phyloP scores from a whole-genome alignment of 2,113 vertebrate genomes.

The Marmota flaviventris region DNA sequence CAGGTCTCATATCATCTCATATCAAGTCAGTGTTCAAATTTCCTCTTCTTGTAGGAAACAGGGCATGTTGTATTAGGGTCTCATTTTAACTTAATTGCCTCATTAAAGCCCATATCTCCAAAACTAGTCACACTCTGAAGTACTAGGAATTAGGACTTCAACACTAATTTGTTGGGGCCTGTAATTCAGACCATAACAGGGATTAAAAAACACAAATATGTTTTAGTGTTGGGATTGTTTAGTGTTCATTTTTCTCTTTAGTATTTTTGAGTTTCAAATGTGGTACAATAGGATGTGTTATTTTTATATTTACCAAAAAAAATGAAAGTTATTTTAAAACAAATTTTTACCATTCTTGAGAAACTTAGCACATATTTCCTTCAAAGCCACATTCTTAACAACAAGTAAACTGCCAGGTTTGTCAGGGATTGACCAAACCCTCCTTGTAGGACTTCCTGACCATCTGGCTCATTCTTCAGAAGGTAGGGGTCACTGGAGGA shows the following conservation, averaged over 20 bases:
- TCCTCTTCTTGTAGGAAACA: background rate
- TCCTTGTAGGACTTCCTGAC: background rate
- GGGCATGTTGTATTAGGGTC: background rate
- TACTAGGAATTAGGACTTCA: background rate
- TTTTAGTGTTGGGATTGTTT: background rate
- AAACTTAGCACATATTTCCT: background rate
- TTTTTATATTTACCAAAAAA: constrained; percentile 61
- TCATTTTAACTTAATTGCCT: background rate
- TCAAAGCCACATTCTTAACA: background rate
- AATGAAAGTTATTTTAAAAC: constrained; percentile 59
- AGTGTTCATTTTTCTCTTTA: background rate
- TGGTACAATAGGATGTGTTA: background rate
- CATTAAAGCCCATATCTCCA: background rate
- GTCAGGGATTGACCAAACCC: background rate
- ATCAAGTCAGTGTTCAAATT: background rate
- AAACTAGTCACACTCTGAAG: background rate
- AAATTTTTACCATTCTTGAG: constrained; percentile 53
- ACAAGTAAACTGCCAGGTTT: background rate
- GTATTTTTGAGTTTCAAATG: constrained; percentile 43
- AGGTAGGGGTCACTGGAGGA: background rate
- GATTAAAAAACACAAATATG: background rate
- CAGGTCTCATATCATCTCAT: background rate
- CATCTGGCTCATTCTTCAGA: background rate
- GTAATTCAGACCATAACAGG: background rate
- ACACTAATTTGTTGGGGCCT: background rate